Evolutionary conservation across 2,113 vertebrate genomes (phyloP).

Genomic region (Epinephelus moara): DNA sequence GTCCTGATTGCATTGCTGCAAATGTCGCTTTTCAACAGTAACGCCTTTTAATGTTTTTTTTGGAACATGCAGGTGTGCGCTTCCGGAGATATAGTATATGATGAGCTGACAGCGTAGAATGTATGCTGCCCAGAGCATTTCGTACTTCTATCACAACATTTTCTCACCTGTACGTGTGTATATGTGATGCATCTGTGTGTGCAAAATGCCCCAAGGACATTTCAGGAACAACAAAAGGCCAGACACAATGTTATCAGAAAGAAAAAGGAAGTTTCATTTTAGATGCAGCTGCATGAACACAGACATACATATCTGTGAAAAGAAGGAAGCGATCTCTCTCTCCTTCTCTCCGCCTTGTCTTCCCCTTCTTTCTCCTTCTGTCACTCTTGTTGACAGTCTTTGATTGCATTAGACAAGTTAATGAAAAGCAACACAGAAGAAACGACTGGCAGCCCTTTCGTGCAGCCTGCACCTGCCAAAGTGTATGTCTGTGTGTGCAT

Average conservation of each 20-base stretch:
- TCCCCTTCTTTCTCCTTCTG: slow-evolving; percentile 54
- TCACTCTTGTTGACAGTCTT: slow-evolving; percentile 77
- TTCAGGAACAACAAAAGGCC: slow-evolving; percentile 50
- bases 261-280: slow-evolving; percentile 70
- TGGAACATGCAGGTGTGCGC: slow-evolving; percentile 59
- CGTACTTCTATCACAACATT: slow-evolving; percentile 12
- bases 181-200: slow-evolving; percentile 18
- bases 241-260: slow-evolving; percentile 60
- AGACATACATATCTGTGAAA: slow-evolving; percentile 47
- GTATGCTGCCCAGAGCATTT: slow-evolving; percentile 53
- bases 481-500: slow-evolving; percentile 61
- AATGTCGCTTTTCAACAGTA: slow-evolving; percentile 36
- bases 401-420: slow-evolving; percentile 80
- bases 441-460: slow-evolving; percentile 52
- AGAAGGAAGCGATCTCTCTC: slow-evolving; percentile 26
- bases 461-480: slow-evolving; percentile 73
- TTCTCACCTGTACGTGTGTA: slow-evolving; percentile 33
- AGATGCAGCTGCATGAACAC: slow-evolving; percentile 45
- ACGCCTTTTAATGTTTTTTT: slow-evolving; percentile 10
- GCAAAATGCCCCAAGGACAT: slow-evolving; percentile 23
- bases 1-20: slow-evolving; percentile 39
- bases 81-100: slow-evolving; percentile 36
- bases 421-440: slow-evolving; percentile 78
- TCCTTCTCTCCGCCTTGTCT: slow-evolving; percentile 25
- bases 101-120: slow-evolving; percentile 70